Conservation (phyloP, 2,888 invertebrate species). For the Lordiphosa andalusiaca region DNA sequence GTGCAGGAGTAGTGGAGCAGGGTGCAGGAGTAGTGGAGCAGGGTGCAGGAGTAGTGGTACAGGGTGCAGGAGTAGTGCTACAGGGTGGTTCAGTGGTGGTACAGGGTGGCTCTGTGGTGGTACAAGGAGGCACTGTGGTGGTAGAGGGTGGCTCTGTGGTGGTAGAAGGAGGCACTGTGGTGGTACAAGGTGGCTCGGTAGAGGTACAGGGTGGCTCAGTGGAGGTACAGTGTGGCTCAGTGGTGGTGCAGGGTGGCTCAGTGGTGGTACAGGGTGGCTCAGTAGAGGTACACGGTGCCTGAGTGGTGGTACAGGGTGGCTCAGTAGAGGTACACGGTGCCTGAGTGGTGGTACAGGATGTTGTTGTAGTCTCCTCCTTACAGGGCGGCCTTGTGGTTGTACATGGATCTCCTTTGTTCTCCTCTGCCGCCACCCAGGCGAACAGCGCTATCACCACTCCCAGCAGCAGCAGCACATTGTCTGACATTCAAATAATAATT, state of each 20-base stretch:
- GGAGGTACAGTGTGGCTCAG: slow-evolving; percentile 9
- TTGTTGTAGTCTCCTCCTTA: background rate
- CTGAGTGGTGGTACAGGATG: slow-evolving; percentile 2
- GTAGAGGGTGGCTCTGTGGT: slow-evolving; percentile 7
- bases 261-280: background rate
- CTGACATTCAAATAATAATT: slow-evolving; percentile 20
- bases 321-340: slow-evolving; percentile 8
- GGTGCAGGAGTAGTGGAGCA: background rate
- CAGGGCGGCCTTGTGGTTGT: slow-evolving; percentile 9
- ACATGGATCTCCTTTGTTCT: slow-evolving; percentile 1
- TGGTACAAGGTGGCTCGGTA: slow-evolving; percentile 4
- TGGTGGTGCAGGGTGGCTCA: slow-evolving; percentile 2
- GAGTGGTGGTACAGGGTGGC: slow-evolving; percentile 1
- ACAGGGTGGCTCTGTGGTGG: slow-evolving; percentile 14
- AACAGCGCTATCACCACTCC: slow-evolving; percentile 28
- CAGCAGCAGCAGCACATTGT: slow-evolving; percentile 38
- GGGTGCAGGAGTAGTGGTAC: slow-evolving; percentile 1
- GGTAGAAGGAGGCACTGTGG: background rate
- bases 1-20: slow-evolving; percentile 3
- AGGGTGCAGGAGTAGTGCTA: background rate
- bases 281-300: too few species aligned
- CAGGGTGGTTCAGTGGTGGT: background rate
- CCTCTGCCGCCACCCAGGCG: slow-evolving; percentile 11
- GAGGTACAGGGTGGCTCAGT: slow-evolving; percentile 5
- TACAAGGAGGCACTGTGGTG: background rate